Evolutionary conservation across 2,888 invertebrate species (phyloP).

Genomic region (Idaea straminata): DNA sequence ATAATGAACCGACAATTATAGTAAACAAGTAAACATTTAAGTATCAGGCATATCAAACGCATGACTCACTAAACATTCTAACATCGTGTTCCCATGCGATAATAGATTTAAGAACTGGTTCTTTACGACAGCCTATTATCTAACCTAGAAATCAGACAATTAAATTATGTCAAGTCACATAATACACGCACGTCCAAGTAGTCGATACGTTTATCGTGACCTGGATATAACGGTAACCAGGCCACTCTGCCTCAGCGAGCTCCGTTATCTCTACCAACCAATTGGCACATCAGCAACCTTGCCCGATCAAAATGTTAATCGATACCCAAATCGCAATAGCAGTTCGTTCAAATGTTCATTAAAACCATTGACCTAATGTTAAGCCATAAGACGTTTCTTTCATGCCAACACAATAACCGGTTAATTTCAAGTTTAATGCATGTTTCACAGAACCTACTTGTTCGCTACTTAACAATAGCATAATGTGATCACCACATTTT

Average conservation of each 20-base stretch:
- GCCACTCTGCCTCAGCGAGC: slow-evolving; percentile 30
- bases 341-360: slow-evolving; percentile 5
- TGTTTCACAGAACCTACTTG: not conserved
- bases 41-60: not conserved
- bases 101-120: slow-evolving; percentile 17
- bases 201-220: slow-evolving; percentile 48
- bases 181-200: slow-evolving; percentile 38
- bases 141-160: slow-evolving; percentile 36
- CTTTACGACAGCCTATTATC: slow-evolving; percentile 22
- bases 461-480: not conserved
- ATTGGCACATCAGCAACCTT: slow-evolving; percentile 32
- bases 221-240: slow-evolving; percentile 51
- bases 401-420: not conserved
- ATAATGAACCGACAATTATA: not conserved
- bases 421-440: not conserved
- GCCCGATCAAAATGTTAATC: slow-evolving; percentile 11
- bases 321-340: slow-evolving; percentile 11
- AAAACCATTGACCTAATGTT: slow-evolving; percentile 3
- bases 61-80: not conserved
- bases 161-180: slow-evolving; percentile 52
- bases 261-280: slow-evolving; percentile 46
- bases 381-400: not conserved
- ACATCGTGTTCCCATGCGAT: slow-evolving; percentile 11
- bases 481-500: slow-evolving; percentile 1
- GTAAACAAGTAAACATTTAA: not conserved